These are phyloP conservation scores for Mesocentrotus franciscanus DNA, from an alignment of 53 echinoderm and acorn worm genomes.

Conservation along the genomic window DNA sequence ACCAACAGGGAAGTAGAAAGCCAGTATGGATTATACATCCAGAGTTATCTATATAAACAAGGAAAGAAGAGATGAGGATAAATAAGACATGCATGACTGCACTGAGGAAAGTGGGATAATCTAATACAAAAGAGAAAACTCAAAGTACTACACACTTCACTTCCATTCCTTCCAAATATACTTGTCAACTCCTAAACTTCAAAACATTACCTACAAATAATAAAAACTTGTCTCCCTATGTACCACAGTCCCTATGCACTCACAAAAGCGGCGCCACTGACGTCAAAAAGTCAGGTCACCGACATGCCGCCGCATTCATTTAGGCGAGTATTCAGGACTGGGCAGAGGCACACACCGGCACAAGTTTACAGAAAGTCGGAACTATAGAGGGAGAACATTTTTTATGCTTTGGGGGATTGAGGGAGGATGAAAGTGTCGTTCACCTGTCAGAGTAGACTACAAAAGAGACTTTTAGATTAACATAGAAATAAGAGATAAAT, in stretches of 20 bases:
- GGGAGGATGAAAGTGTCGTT: conserved; percentile 39
- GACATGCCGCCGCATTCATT: conserved; percentile 44
- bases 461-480: conserved; percentile 27
- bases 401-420: conserved; percentile 45
- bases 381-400: conserved; percentile 49
- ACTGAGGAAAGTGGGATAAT: background rate
- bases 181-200: background rate
- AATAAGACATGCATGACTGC: background rate
- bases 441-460: conserved; percentile 35
- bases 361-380: conserved; percentile 51
- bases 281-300: conserved; percentile 57
- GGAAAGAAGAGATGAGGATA: background rate
- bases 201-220: background rate
- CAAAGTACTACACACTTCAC: background rate
- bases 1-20: no score
- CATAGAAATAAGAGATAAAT: background rate
- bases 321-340: conserved; percentile 17
- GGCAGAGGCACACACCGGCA: conserved; percentile 28
- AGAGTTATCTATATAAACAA: no score
- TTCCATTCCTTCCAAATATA: background rate
- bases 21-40: no score
- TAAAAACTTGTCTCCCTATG: background rate
- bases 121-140: background rate
- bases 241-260: background rate
- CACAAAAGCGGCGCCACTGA: conserved; percentile 19